Percentiles rank a stretch among this genome's conserved stretches.
Evolutionary conservation across 2,797 vertebrate species (phyloP).

Genomic region (Setipinna tenuifilis): DNA sequence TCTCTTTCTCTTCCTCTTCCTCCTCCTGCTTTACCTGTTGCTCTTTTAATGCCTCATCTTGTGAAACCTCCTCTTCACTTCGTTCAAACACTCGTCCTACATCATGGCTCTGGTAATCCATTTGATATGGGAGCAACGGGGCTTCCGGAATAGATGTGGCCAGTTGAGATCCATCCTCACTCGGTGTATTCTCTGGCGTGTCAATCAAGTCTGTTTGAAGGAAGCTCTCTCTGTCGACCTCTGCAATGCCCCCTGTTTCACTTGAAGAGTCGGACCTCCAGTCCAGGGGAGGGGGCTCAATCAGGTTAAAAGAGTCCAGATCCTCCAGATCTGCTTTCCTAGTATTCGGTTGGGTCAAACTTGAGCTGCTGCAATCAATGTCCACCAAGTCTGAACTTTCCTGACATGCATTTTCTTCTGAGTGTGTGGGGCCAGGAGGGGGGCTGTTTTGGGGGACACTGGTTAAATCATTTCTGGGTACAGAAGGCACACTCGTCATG

Average conservation of each 20-base stretch:
- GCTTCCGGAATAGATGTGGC: slow-evolving; percentile 25
- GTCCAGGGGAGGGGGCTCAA: slow-evolving; percentile 80
- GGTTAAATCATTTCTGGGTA: neutral
- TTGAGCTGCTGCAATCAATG: neutral
- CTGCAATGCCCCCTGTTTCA: slow-evolving; percentile 61
- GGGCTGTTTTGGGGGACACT: neutral
- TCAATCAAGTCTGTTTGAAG: slow-evolving; percentile 51
- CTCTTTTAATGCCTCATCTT: neutral
- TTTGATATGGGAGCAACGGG: neutral
- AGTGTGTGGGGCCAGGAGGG: neutral
- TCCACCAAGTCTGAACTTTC: neutral
- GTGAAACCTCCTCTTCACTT: neutral
- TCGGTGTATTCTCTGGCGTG: slow-evolving; percentile 40
- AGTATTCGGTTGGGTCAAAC: neutral
- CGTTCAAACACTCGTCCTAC: neutral
- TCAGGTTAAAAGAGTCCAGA: slow-evolving; percentile 67
- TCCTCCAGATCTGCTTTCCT: slow-evolving; percentile 59
- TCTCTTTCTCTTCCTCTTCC: slow-evolving; percentile 24
- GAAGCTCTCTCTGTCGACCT: slow-evolving; percentile 62
- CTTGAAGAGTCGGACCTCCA: slow-evolving; percentile 81
- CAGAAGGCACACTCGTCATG: neutral
- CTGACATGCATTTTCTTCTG: neutral
- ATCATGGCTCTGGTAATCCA: neutral
- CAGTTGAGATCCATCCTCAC: slow-evolving; percentile 39
- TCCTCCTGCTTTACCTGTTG: slow-evolving; percentile 36